Evolutionary conservation across 2,113 vertebrate genomes (phyloP).

Genomic region (Podiceps cristatus): DNA sequence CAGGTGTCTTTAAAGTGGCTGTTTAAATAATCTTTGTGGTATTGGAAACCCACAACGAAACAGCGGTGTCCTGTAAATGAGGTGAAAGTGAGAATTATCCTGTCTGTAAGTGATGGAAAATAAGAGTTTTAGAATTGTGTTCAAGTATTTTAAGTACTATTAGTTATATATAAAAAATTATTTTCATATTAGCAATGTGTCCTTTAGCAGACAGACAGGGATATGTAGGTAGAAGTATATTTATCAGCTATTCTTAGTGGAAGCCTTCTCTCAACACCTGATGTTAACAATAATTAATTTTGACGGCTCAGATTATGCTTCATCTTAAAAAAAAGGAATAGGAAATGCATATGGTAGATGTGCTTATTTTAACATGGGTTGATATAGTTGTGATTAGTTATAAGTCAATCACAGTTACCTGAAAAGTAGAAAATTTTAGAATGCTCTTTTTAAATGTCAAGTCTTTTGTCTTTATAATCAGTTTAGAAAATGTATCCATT

Average conservation of each 20-base stretch:
- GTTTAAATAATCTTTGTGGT: not conserved
- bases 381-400: not conserved
- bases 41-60: not conserved
- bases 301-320: not conserved
- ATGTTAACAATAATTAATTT: constrained; percentile 1
- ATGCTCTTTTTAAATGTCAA: not conserved
- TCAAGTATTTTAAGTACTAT: not conserved
- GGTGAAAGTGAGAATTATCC: not conserved
- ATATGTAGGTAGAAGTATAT: not conserved
- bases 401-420: not conserved
- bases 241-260: not conserved
- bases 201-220: not conserved
- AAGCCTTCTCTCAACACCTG: not conserved
- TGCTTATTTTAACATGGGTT: not conserved
- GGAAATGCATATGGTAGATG: not conserved
- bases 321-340: not conserved
- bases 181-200: not conserved
- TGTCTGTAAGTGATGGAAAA: not conserved
- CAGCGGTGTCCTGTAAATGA: not conserved
- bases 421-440: not conserved
- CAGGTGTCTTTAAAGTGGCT: not conserved
- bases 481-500: not conserved
- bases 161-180: not conserved
- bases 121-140: not conserved
- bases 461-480: not conserved